Evolutionary conservation across 2,888 invertebrate species (phyloP), one percentile per base, ranked within the genome.

Genomic region (Ganaspis brasiliensis): DNA sequence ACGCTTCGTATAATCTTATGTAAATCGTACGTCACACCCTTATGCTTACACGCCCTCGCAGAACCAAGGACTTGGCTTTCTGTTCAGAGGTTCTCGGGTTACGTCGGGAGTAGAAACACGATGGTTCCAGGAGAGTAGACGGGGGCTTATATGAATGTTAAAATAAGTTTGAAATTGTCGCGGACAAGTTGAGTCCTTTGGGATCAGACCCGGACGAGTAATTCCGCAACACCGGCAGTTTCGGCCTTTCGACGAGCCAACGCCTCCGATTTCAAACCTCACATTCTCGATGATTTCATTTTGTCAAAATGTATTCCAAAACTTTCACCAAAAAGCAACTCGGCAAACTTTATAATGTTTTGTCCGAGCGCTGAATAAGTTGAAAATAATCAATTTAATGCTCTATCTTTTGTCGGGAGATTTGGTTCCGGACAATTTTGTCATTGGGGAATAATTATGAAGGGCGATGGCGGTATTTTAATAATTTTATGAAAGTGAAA

Each of bases 91-190:
- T 83, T 84, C 84, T 85, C 85, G 81, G 74, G 86, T 86, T 87
- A 86, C 86, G 82, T 79, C 57, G 67, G 79, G 74, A 83, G 82
- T 83, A 85, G 85, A 83, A 83, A 85, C 83, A 84, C 84, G 84
- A 74, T 57, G 70, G 76, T 74, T 73, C 70, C 71, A 79, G 79
- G 74, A 77, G 81, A 78, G 82, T 83, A 78, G 81, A 82, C 84
- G 87, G 87, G 88, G 88, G 90, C 90, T 91, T 91, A 91, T 91
- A 91, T 91, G 91, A 91, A 91, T 91, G 91, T 91, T 91, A 90
- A 91, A 91, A 91, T 91, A 91, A 91, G 90, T 91, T 91, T 90
- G 91, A 91, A 91, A 91, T 91, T 91, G 91, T 91, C 91, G 91
- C 90, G 90, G 91, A 91, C 91, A 91, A 91, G 90, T 91, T 91